Conservation (phyloP, 2,888 invertebrate genomes). For the Meteorus colon region DNA sequence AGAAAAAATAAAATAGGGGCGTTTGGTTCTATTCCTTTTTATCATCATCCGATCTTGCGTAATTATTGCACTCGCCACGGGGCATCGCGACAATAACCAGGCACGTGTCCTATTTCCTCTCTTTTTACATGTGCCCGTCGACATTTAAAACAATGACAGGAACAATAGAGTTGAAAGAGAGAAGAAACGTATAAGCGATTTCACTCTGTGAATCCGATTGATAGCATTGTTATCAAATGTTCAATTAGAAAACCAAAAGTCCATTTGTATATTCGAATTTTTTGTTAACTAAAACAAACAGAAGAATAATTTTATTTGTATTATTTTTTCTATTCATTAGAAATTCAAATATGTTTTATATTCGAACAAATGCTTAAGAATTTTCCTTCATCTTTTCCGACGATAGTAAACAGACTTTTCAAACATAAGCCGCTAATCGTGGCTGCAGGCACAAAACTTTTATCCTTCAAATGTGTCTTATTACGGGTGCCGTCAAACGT, state of each 20-base stretch:
- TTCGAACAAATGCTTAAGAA: too few relatives aligned
- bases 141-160: conserved; percentile 63
- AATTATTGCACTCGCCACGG: conserved; percentile 67
- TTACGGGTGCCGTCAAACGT: neutral
- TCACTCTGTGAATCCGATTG: conserved; percentile 37
- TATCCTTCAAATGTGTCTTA: neutral
- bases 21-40: conserved; percentile 48
- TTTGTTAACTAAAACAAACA: too few relatives aligned
- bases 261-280: too few relatives aligned
- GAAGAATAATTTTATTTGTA: too few relatives aligned
- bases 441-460: too few relatives aligned
- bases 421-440: too few relatives aligned
- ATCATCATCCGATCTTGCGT: conserved; percentile 63
- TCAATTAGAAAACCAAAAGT: neutral
- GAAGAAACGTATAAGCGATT: neutral
- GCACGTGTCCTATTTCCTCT: conserved; percentile 62
- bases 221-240: conserved; percentile 28
- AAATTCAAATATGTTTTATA: too few relatives aligned
- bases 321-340: too few relatives aligned
- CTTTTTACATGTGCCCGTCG: conserved; percentile 47
- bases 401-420: too few relatives aligned
- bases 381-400: too few relatives aligned
- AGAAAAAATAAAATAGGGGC: conserved; percentile 28
- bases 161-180: conserved; percentile 25
- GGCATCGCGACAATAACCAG: conserved; percentile 59